These are phyloP conservation scores for Nemopilema nomurai DNA, from an alignment of 30 jellyfish, hydroid and myxozoan species.

Conservation along the genomic window DNA sequence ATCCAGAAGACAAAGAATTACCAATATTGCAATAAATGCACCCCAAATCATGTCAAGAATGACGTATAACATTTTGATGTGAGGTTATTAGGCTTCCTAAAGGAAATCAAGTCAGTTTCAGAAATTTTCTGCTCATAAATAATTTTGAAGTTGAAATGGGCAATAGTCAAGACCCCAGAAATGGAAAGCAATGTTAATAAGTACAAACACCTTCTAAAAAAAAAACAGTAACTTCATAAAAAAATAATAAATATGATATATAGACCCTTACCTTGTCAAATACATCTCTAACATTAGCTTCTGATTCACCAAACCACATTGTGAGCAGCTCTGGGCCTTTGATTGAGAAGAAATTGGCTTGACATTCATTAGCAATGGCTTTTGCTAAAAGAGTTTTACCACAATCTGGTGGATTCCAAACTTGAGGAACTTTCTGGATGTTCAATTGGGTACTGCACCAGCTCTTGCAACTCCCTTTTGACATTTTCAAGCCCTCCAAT, in stretches of 20 bases:
- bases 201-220: too few relatives aligned
- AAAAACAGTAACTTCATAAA: too few relatives aligned
- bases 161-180: too few relatives aligned
- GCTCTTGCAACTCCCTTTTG: constrained; percentile 96
- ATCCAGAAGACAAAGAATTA: too few relatives aligned
- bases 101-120: too few relatives aligned
- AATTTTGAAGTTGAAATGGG: too few relatives aligned
- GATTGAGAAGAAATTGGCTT: constrained; percentile 96
- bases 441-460: constrained; percentile 99
- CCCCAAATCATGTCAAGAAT: too few relatives aligned
- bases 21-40: too few relatives aligned
- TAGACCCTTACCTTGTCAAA: constrained; percentile 91
- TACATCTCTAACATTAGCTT: constrained; percentile 99
- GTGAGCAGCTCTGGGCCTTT: constrained; percentile 99
- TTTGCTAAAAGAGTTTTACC: constrained; percentile 99
- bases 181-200: too few relatives aligned
- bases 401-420: constrained; percentile 99
- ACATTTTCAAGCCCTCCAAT: constrained; percentile 97
- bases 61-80: too few relatives aligned
- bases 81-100: too few relatives aligned
- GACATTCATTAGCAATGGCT: constrained; percentile 99
- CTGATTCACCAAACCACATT: constrained; percentile 99
- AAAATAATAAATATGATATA: neutral
- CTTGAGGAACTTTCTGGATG: constrained; percentile 98
- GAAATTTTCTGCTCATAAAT: too few relatives aligned